phyloP scores from a whole-genome alignment of 2,797 vertebrate species.

The Smutsia gigantea region DNA sequence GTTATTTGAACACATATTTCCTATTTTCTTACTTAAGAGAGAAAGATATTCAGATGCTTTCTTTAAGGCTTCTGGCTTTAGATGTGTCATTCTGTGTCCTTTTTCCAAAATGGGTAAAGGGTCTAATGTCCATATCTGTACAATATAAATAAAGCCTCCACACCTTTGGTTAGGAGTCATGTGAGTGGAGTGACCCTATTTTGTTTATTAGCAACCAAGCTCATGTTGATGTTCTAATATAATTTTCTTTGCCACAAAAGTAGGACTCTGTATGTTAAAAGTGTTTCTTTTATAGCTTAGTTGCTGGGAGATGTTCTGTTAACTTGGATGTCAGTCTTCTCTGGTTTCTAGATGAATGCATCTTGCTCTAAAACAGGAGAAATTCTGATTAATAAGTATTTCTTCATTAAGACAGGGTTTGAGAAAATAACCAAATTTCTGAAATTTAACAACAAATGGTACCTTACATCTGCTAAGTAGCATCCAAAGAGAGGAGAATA shows the following conservation, averaged over 20 bases:
- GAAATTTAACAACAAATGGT: conserved; percentile 76
- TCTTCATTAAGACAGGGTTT: conserved; percentile 49
- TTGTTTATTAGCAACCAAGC: not conserved
- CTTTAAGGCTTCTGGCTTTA: not conserved
- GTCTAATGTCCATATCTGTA: not conserved
- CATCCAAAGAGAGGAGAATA: conserved; percentile 69
- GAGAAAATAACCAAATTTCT: conserved; percentile 76
- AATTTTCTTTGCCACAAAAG: conserved; percentile 7
- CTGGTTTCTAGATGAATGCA: conserved; percentile 54
- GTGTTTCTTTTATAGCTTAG: not conserved
- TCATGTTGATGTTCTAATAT: not conserved
- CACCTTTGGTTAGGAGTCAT: not conserved
- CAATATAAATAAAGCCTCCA: not conserved
- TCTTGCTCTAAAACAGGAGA: conserved; percentile 71
- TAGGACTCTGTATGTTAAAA: not conserved
- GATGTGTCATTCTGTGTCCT: not conserved
- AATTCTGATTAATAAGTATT: conserved; percentile 65
- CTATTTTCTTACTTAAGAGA: not conserved
- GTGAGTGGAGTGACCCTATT: not conserved
- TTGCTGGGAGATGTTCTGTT: not conserved
- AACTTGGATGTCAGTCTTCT: conserved; percentile 48
- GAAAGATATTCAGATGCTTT: not conserved
- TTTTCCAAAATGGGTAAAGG: not conserved
- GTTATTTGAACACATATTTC: not conserved
- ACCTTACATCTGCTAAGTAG: conserved; percentile 57